Percentiles rank a stretch among this genome's conserved stretches.
These are phyloP conservation scores for Corticium candelabrum DNA, from an alignment of 37 sponge, comb jelly and placozoan genomes.

Conservation along the genomic window DNA sequence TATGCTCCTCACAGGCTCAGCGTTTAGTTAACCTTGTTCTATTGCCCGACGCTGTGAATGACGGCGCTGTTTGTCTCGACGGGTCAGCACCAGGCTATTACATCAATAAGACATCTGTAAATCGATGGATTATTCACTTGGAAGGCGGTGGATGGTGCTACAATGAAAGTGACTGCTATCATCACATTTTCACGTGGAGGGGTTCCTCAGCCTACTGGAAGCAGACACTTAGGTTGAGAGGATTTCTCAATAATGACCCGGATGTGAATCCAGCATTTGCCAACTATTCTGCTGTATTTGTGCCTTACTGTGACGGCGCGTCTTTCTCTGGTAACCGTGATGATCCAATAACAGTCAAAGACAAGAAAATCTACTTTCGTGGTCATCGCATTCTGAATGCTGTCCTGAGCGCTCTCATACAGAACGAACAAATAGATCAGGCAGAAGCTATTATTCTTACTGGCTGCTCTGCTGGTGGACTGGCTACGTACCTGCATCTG, in stretches of 20 bases:
- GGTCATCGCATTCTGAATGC: slow-evolving; percentile 25
- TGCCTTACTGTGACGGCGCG: slow-evolving; percentile 79
- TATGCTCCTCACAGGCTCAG: neutral
- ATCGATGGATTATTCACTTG: slow-evolving; percentile 63
- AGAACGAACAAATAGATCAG: slow-evolving; percentile 14
- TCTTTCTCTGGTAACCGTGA: slow-evolving; percentile 49
- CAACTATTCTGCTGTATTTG: slow-evolving; percentile 52
- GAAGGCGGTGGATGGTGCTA: slow-evolving; percentile 79
- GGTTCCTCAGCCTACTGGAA: slow-evolving; percentile 64
- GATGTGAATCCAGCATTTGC: slow-evolving; percentile 52
- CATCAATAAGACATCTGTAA: neutral
- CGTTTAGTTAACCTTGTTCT: neutral
- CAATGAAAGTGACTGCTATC: slow-evolving; percentile 22
- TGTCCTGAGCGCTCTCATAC: slow-evolving; percentile 10
- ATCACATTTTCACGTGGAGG: slow-evolving; percentile 39
- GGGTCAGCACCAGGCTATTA: slow-evolving; percentile 67
- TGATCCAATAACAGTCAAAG: neutral
- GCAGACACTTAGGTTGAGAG: slow-evolving; percentile 9
- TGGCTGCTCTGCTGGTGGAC: slow-evolving; percentile 86
- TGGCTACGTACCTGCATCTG: slow-evolving; percentile 65
- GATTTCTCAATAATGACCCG: slow-evolving; percentile 40
- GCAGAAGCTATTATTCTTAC: slow-evolving; percentile 59
- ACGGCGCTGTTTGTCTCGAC: slow-evolving; percentile 80
- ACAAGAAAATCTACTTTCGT: neutral
- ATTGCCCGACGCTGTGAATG: neutral